These are phyloP conservation scores for Austrolebias charrua DNA, from an alignment of 2,797 vertebrate species.

Conservation along the genomic window DNA sequence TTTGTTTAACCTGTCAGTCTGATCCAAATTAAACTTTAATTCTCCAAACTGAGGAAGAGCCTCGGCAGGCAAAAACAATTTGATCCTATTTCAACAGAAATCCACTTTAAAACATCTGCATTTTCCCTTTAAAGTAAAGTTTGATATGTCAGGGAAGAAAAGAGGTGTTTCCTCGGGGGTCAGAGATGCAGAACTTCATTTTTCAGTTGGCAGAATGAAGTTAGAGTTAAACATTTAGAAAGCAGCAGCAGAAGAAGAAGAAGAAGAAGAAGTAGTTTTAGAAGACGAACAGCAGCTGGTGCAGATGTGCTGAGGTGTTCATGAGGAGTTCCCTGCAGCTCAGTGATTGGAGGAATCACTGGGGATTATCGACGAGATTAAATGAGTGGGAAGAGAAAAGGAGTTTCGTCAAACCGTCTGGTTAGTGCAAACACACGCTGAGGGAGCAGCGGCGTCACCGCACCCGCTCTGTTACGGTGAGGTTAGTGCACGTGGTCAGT, in stretches of 20 bases:
- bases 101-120: neutral
- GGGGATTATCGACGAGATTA: neutral
- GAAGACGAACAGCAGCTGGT: slow-evolving; percentile 11
- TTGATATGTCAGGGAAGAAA: slow-evolving; percentile 24
- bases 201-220: slow-evolving; percentile 2
- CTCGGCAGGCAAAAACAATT: no score
- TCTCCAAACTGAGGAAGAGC: no score
- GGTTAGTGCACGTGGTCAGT: slow-evolving; percentile 68
- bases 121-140: neutral
- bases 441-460: slow-evolving; percentile 41
- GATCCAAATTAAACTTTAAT: no score
- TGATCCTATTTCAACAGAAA: no score
- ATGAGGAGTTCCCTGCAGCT: neutral
- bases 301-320: neutral
- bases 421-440: slow-evolving; percentile 56
- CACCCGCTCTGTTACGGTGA: slow-evolving; percentile 58
- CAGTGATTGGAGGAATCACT: neutral
- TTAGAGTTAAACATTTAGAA: slow-evolving; percentile 1
- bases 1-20: no score
- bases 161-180: slow-evolving; percentile 2
- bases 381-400: slow-evolving; percentile 11
- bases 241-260: slow-evolving; percentile 22
- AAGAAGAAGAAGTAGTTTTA: slow-evolving; percentile 6
- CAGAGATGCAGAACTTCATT: slow-evolving; percentile 10
- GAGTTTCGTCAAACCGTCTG: slow-evolving; percentile 6